Conservation (phyloP, 2,888 invertebrate genomes). For the Oconnorella tubifera region DNA sequence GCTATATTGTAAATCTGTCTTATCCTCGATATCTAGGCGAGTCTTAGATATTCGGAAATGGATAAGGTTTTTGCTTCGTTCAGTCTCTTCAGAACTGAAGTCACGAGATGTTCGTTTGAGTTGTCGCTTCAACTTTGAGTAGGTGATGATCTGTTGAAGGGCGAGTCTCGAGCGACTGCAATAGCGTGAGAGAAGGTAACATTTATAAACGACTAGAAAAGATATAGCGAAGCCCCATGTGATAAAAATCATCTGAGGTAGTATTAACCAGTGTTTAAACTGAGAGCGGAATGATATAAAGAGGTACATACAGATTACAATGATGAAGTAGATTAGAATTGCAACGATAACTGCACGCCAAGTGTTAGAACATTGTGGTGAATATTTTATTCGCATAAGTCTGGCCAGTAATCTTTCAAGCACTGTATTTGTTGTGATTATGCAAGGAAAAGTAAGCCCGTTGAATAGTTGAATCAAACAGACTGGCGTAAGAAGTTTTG, state of each 20-base stretch:
- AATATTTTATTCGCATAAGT: constrained; percentile 1
- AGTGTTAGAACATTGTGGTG: not conserved
- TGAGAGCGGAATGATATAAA: not conserved
- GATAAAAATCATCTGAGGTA: constrained; percentile 6
- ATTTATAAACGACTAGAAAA: constrained; percentile 12
- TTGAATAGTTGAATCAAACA: constrained; percentile 6
- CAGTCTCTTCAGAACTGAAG: no score
- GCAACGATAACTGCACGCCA: not conserved
- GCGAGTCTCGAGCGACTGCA: constrained; percentile 1
- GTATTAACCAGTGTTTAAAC: not conserved
- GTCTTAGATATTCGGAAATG: constrained; percentile 5
- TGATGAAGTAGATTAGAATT: constrained; percentile 11
- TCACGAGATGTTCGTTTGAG: no score
- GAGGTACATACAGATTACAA: not conserved
- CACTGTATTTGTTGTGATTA: not conserved
- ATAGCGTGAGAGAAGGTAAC: constrained; percentile 4
- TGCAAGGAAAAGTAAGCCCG: constrained; percentile 4
- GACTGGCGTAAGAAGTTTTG: not conserved
- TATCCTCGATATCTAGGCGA: not conserved
- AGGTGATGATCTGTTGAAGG: constrained; percentile 9
- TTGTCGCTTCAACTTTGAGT: not conserved
- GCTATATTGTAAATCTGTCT: not conserved
- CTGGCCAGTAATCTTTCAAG: constrained; percentile 7
- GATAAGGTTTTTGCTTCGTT: no score
- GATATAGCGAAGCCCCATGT: constrained; percentile 13